Conservation (phyloP, 2,888 invertebrate species). For the Chrysodeixis includens region DNA sequence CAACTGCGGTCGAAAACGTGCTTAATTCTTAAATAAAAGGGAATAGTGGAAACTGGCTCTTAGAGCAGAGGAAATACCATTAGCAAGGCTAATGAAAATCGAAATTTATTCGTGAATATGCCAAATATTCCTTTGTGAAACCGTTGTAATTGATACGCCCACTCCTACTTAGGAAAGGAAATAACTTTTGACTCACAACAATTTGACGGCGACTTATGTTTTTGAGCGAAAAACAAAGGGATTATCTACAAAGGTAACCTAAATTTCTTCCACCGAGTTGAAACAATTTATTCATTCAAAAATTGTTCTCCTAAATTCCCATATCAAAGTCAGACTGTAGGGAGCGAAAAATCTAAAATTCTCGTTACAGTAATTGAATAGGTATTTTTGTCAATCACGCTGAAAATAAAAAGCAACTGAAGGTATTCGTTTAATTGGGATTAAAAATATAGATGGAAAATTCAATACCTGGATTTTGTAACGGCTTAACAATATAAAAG, state of each 20-base stretch:
- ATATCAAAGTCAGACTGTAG: neutral
- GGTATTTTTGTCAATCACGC: neutral
- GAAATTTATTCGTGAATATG: slow-evolving; percentile 22
- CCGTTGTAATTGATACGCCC: slow-evolving; percentile 30
- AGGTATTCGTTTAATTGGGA: neutral
- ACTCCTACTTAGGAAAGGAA: slow-evolving; percentile 13
- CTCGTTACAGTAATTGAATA: neutral
- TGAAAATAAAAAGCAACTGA: neutral
- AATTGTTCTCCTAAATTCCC: neutral
- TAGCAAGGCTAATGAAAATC: slow-evolving; percentile 28
- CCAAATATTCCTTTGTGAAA: slow-evolving; percentile 25
- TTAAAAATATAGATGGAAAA: neutral
- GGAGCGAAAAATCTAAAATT: neutral
- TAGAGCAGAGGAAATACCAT: slow-evolving; percentile 4
- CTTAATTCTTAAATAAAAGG: slow-evolving; percentile 10
- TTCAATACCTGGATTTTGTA: neutral
- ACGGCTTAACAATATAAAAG: neutral
- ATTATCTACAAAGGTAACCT: slow-evolving; percentile 5
- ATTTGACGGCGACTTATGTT: slow-evolving; percentile 18
- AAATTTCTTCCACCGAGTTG: neutral
- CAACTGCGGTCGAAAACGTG: slow-evolving; percentile 19
- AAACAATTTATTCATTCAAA: slow-evolving; percentile 4
- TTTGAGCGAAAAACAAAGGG: slow-evolving; percentile 4
- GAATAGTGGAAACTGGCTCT: slow-evolving; percentile 5
- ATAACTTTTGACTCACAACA: slow-evolving; percentile 8